These are phyloP conservation scores for Eospalax fontanierii DNA, from an alignment of 2,797 vertebrate species.

Conservation along the genomic window DNA sequence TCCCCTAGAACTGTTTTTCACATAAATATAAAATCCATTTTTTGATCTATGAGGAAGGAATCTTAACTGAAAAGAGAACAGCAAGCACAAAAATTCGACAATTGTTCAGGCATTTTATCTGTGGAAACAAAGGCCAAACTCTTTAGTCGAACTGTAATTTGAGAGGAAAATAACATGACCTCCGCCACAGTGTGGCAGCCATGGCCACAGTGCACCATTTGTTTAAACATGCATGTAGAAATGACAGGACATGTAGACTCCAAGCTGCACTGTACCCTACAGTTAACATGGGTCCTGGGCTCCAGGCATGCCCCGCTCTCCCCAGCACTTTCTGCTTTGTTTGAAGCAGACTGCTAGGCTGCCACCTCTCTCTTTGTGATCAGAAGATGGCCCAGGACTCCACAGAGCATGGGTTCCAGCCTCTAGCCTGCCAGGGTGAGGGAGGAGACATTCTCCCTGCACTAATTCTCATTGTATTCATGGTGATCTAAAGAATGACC, in stretches of 20 bases:
- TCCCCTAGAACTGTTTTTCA: slow-evolving; percentile 33
- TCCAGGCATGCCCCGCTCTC: neutral
- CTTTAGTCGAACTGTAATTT: neutral
- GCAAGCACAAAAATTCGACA: neutral
- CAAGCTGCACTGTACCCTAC: neutral
- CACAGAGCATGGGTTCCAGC: neutral
- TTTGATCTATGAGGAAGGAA: slow-evolving; percentile 32
- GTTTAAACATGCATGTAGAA: neutral
- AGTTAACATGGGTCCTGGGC: neutral
- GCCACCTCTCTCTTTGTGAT: neutral
- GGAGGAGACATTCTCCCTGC: neutral
- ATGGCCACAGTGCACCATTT: neutral
- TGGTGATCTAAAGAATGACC: neutral
- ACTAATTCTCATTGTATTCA: neutral
- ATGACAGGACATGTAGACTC: neutral
- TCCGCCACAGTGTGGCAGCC: neutral
- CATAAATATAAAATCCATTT: slow-evolving; percentile 26
- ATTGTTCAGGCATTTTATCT: neutral
- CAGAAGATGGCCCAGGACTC: neutral
- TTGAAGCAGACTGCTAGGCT: no score
- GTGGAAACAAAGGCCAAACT: neutral
- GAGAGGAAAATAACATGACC: neutral
- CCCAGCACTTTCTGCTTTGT: neutral
- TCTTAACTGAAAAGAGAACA: slow-evolving; percentile 41
- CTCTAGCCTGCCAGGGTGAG: neutral